Percentiles rank a stretch among this genome's conserved stretches.
Evolutionary conservation across 1,140 invertebrate genomes (phyloP).

Genomic region (Cylas formicarius): DNA sequence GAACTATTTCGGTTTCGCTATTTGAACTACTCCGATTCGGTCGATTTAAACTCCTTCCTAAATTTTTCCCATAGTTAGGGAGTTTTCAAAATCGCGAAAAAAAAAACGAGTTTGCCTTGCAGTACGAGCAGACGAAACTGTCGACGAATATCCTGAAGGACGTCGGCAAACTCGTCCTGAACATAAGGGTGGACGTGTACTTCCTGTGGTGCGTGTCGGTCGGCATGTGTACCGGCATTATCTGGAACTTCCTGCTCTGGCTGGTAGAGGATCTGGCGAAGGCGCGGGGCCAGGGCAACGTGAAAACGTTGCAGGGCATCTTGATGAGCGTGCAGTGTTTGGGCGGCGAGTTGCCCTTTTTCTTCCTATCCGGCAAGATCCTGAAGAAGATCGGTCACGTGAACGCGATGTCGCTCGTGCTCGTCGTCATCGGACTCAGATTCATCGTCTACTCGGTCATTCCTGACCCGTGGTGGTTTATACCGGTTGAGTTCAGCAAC

Average conservation of each 20-base stretch:
- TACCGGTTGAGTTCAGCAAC: slow-evolving; percentile 80
- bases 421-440: slow-evolving; percentile 66
- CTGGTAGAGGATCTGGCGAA: slow-evolving; percentile 64
- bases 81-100: too few relatives aligned
- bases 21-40: too few relatives aligned
- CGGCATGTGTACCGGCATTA: slow-evolving; percentile 74
- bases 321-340: slow-evolving; percentile 74
- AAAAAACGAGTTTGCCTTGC: slow-evolving; percentile 37
- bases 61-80: too few relatives aligned
- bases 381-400: slow-evolving; percentile 76
- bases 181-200: slow-evolving; percentile 59
- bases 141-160: slow-evolving; percentile 58
- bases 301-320: slow-evolving; percentile 76
- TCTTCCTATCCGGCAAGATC: slow-evolving; percentile 75
- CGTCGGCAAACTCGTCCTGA: slow-evolving; percentile 54
- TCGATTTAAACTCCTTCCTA: too few relatives aligned
- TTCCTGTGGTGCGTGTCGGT: slow-evolving; percentile 71
- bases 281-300: slow-evolving; percentile 43
- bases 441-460: slow-evolving; percentile 79
- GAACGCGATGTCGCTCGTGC: slow-evolving; percentile 71
- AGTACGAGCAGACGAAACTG: slow-evolving; percentile 54
- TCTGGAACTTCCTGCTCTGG: slow-evolving; percentile 87
- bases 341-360: slow-evolving; percentile 81
- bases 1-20: too few relatives aligned
- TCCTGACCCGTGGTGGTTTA: slow-evolving; percentile 69